Percentiles rank a stretch among this genome's conserved stretches.
Conservation (phyloP, 2,888 invertebrate species). For the Nomada ruficornis region DNA sequence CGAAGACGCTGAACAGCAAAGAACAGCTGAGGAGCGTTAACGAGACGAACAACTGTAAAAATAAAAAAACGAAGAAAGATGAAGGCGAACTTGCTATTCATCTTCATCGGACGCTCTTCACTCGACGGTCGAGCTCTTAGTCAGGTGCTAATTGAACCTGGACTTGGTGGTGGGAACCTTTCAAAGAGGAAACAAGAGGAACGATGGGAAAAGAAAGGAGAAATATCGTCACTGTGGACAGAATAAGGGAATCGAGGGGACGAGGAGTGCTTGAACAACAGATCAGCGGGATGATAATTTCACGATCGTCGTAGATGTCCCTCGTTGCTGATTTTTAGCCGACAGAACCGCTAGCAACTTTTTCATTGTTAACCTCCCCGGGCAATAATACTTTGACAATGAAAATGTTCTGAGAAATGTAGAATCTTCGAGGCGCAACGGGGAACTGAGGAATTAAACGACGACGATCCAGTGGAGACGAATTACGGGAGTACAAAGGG, state of each 20-base stretch:
- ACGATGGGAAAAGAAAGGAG: slow-evolving; percentile 13
- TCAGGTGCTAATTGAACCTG: slow-evolving; percentile 67
- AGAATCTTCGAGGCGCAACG: neutral
- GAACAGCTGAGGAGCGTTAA: slow-evolving; percentile 15
- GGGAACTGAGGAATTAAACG: neutral
- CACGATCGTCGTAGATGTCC: slow-evolving; percentile 3
- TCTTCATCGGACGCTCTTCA: slow-evolving; percentile 34
- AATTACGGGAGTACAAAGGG: slow-evolving; percentile 10
- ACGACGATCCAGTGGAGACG: neutral
- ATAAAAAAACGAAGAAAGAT: neutral
- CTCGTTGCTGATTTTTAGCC: slow-evolving; percentile 9
- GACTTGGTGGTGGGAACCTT: slow-evolving; percentile 73
- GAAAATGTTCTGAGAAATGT: neutral
- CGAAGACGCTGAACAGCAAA: slow-evolving; percentile 39
- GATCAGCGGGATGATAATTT: slow-evolving; percentile 37
- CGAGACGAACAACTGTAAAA: neutral
- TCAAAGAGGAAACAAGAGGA: slow-evolving; percentile 30
- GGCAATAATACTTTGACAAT: neutral
- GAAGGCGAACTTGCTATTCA: slow-evolving; percentile 22
- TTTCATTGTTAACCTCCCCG: neutral
- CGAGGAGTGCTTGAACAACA: slow-evolving; percentile 16
- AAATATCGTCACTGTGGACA: neutral
- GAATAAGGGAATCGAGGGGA: no score
- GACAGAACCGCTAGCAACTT: slow-evolving; percentile 8
- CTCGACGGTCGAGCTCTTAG: slow-evolving; percentile 59